Conservation (phyloP, 1,140 invertebrate genomes). For the Zaprionus vittiger region DNA sequence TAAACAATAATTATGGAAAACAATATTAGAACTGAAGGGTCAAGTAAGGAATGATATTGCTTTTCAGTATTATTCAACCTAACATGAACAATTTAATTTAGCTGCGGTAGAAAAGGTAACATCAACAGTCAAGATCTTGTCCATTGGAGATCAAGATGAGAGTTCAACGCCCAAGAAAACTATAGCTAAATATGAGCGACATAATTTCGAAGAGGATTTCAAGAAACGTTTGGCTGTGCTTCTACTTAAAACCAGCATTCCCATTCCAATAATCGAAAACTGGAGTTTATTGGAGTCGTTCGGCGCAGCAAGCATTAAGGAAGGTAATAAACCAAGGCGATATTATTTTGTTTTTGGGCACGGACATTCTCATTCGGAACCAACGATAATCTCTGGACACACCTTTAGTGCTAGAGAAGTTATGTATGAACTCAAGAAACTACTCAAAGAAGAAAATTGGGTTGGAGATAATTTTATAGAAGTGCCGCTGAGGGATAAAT, state of each 20-base stretch:
- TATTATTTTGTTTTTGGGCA: slow-evolving; percentile 13
- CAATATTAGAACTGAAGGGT: neutral
- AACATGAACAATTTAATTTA: neutral
- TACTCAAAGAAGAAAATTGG: slow-evolving; percentile 23
- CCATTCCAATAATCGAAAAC: neutral
- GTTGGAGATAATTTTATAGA: neutral
- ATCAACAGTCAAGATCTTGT: neutral
- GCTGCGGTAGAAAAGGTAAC: neutral
- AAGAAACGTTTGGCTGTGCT: neutral
- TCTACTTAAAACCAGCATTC: neutral
- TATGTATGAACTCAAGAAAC: slow-evolving; percentile 2
- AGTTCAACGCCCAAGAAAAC: neutral
- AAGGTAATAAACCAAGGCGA: neutral
- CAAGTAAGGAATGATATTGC: neutral
- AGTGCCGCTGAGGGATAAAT: neutral
- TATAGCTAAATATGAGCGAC: neutral
- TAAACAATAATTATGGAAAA: neutral
- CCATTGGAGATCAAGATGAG: neutral
- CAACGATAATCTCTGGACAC: neutral
- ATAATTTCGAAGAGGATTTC: neutral
- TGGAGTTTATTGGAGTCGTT: neutral
- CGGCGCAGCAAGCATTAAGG: neutral
- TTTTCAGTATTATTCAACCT: neutral
- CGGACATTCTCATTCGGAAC: neutral
- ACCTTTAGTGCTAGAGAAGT: neutral